Evolutionary conservation across 2,888 invertebrate species (phyloP).

Genomic region (Iphiclides podalirius): DNA sequence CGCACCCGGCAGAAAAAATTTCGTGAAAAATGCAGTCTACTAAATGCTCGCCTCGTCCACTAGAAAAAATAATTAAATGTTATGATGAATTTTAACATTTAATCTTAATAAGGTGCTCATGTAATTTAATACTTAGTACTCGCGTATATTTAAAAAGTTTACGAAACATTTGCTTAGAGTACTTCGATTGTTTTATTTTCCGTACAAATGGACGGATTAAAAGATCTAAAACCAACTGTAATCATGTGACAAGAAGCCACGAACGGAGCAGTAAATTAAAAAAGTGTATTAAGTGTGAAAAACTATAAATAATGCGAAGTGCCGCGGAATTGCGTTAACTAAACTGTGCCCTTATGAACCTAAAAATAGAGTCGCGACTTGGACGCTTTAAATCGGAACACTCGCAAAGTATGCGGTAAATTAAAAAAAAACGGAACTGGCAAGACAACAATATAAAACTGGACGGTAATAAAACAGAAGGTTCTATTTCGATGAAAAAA

Average conservation of each 20-base stretch:
- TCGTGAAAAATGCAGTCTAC: too few species aligned
- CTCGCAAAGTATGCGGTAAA: conserved; percentile 28
- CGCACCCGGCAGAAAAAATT: too few species aligned
- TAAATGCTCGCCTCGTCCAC: too few species aligned
- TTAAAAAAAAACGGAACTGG: conserved; percentile 30
- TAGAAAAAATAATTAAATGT: too few species aligned
- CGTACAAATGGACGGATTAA: neutral
- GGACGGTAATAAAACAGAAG: conserved; percentile 39
- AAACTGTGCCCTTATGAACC: conserved; percentile 8
- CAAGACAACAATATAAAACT: conserved; percentile 39
- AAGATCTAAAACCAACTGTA: conserved; percentile 8
- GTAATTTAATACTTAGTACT: too few species aligned
- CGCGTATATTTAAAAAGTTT: too few species aligned
- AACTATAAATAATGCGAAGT: conserved; percentile 22
- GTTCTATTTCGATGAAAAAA: conserved; percentile 24
- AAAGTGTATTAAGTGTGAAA: conserved; percentile 41
- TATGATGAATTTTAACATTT: too few species aligned
- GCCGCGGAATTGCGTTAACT: neutral
- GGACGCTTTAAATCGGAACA: neutral
- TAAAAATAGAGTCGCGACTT: conserved; percentile 19
- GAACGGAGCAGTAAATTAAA: conserved; percentile 34
- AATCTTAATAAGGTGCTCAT: too few species aligned
- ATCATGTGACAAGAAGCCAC: conserved; percentile 28
- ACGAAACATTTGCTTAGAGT: too few species aligned
- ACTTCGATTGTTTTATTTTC: too few species aligned